Evolutionary conservation across 2,113 vertebrate species (phyloP).

Genomic region (Psammodynastes pulverulentus): DNA sequence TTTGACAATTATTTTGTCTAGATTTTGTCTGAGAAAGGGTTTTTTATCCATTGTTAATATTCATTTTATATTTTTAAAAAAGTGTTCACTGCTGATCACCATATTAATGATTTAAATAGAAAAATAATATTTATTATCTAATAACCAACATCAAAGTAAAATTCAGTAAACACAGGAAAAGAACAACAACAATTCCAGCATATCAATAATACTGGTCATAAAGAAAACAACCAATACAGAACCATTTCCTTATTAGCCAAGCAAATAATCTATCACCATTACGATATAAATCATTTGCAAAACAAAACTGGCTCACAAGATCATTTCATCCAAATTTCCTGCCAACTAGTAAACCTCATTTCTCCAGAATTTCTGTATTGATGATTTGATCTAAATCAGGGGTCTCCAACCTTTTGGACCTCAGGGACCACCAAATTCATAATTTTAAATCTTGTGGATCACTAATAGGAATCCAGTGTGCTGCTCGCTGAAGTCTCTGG

Average conservation of each 20-base stretch:
- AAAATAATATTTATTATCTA: background rate
- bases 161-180: background rate
- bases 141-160: background rate
- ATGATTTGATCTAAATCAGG: background rate
- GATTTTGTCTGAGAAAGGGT: background rate
- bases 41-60: background rate
- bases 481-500: too few relatives aligned
- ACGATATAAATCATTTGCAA: background rate
- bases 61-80: background rate
- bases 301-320: background rate
- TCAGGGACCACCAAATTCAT: too few relatives aligned
- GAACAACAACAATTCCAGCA: background rate
- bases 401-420: too few relatives aligned
- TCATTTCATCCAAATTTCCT: background rate
- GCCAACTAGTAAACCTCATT: background rate
- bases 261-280: background rate
- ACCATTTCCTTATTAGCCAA: background rate
- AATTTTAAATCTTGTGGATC: too few relatives aligned
- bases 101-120: background rate
- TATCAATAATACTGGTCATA: background rate
- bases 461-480: too few relatives aligned
- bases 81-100: background rate
- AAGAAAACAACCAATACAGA: background rate
- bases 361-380: background rate
- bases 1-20: background rate